Evolutionary conservation across 2,113 vertebrate species (phyloP), one percentile per base, ranked within the genome.

Genomic region (Fulmarus glacialis): DNA sequence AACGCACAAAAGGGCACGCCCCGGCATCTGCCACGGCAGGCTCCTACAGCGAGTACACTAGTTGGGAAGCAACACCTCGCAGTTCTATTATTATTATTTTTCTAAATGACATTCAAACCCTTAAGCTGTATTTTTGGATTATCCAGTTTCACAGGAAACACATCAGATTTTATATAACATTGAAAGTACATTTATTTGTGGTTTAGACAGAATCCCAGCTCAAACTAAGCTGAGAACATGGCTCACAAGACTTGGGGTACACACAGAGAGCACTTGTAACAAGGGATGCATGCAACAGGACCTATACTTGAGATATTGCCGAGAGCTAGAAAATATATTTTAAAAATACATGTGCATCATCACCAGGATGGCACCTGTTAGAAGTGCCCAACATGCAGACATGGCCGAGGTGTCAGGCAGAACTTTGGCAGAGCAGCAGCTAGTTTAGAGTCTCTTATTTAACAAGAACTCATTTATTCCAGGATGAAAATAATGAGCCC

Each of bases 191-290:
- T 40, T 62, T 36, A 48, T 50, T 74, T 29, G 38, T n/a, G 26
- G 52, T 59, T 89, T 43, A 79, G 22, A 34, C 23, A 71, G 20
- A 87, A 94, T 40, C 45, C 23, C 67, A 82, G 56, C 91, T 90
- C 48, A 78, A 58, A 58, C 27, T 9, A 36, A 86, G 62, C 67
- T 50, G 22, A 58, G 18, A 74, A 24, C 3, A 2, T 2, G 11
- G 36, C 13, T 11, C 36, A 36, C 45, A 83, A 71, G 73, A 23
- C 23, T 2, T 8, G 26, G 55, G 56, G 63, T 6, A 81, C 42
- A 4, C 29, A 62, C 0, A 3, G 10, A 59, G 26, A 93, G 24
- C 13, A 1, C 19, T 59, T 3, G 0, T 56, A 21, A 56, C 6
- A 15, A 70, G 30, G 43, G 27, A 36, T 3, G 15, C 17, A 17